These are phyloP conservation scores for Archivesica marissinica DNA, from an alignment of 1,140 invertebrate genomes.

Conservation along the genomic window DNA sequence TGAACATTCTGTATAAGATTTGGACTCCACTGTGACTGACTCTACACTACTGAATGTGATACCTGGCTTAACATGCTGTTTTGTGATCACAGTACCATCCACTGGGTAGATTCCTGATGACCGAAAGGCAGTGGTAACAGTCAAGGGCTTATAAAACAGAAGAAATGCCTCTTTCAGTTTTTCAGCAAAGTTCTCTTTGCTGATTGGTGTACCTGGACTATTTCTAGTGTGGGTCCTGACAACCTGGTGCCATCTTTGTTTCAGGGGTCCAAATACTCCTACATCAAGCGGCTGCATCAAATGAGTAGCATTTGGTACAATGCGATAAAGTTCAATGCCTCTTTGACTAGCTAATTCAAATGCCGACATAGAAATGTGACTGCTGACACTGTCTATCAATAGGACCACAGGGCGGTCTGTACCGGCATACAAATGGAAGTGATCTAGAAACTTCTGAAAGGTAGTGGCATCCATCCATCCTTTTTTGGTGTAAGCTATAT, in stretches of 20 bases:
- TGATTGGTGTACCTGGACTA: slow-evolving; percentile 40
- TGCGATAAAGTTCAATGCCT: slow-evolving; percentile 54
- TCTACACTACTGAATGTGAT: slow-evolving; percentile 28
- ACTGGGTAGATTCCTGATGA: slow-evolving; percentile 56
- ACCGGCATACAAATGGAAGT: slow-evolving; percentile 61
- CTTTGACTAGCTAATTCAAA: slow-evolving; percentile 52
- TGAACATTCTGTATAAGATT: no score
- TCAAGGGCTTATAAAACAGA: slow-evolving; percentile 63
- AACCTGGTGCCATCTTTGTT: slow-evolving; percentile 56
- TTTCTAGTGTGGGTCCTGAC: slow-evolving; percentile 43
- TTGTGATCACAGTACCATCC: slow-evolving; percentile 9
- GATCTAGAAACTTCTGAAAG: slow-evolving; percentile 53
- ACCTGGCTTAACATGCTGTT: slow-evolving; percentile 12
- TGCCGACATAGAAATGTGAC: slow-evolving; percentile 43
- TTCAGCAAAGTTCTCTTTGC: slow-evolving; percentile 64
- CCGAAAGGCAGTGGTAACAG: slow-evolving; percentile 60
- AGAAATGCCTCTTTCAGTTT: slow-evolving; percentile 65
- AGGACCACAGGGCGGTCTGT: slow-evolving; percentile 59
- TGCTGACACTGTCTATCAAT: slow-evolving; percentile 63
- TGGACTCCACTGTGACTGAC: no score
- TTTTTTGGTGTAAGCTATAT: slow-evolving; percentile 57
- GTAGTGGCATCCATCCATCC: slow-evolving; percentile 60
- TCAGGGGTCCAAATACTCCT: slow-evolving; percentile 63
- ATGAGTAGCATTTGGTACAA: slow-evolving; percentile 65
- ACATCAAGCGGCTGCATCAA: slow-evolving; percentile 63